Evolutionary conservation across 2,797 vertebrate genomes (phyloP).

Genomic region (Pipistrellus pygmaeus): DNA sequence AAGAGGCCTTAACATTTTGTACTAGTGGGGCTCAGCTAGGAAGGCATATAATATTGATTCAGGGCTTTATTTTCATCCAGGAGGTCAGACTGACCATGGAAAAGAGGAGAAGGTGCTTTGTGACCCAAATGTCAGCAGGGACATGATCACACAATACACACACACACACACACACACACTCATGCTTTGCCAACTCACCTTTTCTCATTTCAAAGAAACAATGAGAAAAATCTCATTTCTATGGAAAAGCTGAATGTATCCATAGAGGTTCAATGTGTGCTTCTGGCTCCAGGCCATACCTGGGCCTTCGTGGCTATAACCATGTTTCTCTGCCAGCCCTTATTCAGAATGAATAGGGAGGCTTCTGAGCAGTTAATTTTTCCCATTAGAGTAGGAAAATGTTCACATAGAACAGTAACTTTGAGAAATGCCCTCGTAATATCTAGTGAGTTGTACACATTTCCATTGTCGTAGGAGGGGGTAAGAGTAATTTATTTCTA

Average conservation of each 20-base stretch:
- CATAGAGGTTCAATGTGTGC: not conserved
- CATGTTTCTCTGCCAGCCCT: not conserved
- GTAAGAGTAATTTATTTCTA: slow-evolving; percentile 67
- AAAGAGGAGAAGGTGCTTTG: not conserved
- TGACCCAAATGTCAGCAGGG: not conserved
- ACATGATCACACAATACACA: not conserved
- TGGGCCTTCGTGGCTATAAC: not conserved
- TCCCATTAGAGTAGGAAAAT: slow-evolving; percentile 41
- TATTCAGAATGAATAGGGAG: slow-evolving; percentile 35
- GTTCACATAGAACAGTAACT: slow-evolving; percentile 44
- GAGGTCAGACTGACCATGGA: not conserved
- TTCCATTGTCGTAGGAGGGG: not conserved
- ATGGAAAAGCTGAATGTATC: not conserved
- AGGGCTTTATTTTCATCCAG: not conserved
- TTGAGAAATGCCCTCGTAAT: slow-evolving; percentile 55
- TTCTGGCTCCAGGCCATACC: not conserved
- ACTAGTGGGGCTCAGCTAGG: not conserved
- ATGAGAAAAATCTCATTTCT: not conserved
- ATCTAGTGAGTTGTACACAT: slow-evolving; percentile 42
- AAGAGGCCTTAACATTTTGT: not conserved
- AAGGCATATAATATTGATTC: not conserved
- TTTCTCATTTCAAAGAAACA: not conserved
- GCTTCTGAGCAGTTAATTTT: slow-evolving; percentile 15
- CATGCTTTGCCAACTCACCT: not conserved
- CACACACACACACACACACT: not conserved